phyloP scores from a whole-genome alignment of 1,140 invertebrate genomes.

The Thalassaphorura encarpata region DNA sequence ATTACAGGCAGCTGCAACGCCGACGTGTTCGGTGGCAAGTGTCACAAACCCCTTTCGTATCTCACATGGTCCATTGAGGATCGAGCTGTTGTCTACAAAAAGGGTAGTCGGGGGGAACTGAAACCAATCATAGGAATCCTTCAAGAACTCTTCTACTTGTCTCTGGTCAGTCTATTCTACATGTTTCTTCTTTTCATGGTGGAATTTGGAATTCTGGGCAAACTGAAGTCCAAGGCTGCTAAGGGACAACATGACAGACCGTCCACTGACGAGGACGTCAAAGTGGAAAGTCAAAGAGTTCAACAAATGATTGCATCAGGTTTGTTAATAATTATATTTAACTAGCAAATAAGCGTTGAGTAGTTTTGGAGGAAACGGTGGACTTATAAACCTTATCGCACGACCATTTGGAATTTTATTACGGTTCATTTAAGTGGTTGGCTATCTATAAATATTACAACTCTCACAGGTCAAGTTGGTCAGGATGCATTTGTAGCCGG shows the following conservation, averaged over 20 bases:
- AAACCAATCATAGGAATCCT: conserved; percentile 1
- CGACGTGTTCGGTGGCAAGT: conserved; percentile 4
- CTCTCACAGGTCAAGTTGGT: not conserved
- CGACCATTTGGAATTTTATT: not conserved
- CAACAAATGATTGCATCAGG: no score
- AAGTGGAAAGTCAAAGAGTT: no score
- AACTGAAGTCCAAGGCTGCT: not conserved
- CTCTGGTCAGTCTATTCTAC: not conserved
- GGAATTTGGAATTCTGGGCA: not conserved
- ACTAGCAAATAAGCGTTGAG: no score
- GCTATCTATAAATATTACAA: not conserved
- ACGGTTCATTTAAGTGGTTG: not conserved
- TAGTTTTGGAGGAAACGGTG: not conserved
- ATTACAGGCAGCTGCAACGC: not conserved
- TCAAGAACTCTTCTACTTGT: conserved; percentile 7
- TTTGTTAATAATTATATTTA: no score
- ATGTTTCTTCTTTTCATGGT: conserved; percentile 1
- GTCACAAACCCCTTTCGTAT: not conserved
- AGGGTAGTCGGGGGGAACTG: not conserved
- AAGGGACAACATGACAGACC: not conserved
- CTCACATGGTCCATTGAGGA: not conserved
- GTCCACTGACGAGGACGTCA: not conserved
- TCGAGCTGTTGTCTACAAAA: no score
- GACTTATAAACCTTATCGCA: not conserved
- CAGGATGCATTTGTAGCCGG: not conserved